Evolutionary conservation across 1,140 invertebrate species (phyloP).

Genomic region (Dryas iulia): DNA sequence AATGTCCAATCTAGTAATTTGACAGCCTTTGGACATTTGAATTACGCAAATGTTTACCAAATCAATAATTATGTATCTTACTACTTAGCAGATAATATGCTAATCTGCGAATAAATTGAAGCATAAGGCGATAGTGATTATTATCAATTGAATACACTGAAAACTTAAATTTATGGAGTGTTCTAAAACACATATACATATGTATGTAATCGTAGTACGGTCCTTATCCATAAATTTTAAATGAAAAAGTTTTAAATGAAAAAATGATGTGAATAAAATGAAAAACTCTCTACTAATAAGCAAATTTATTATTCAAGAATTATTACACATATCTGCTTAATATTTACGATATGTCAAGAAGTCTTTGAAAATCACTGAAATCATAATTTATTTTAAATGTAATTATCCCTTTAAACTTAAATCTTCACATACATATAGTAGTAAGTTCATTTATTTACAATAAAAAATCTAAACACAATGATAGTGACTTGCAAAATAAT

Average conservation of each 20-base stretch:
- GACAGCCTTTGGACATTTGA: neutral
- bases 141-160: neutral
- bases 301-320: conserved; percentile 73
- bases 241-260: neutral
- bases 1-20: neutral
- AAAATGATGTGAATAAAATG: neutral
- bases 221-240: no score
- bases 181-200: no score
- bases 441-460: conserved; percentile 30
- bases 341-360: conserved; percentile 75
- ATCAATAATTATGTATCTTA: conserved; percentile 1
- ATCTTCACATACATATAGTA: conserved; percentile 13
- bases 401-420: neutral
- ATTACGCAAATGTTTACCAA: conserved; percentile 3
- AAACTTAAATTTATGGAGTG: neutral
- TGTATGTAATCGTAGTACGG: neutral
- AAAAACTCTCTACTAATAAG: conserved; percentile 55
- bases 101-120: neutral
- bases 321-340: conserved; percentile 66
- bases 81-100: conserved; percentile 4
- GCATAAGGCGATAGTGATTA: neutral
- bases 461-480: conserved; percentile 18
- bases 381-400: conserved; percentile 19
- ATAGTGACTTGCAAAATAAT: conserved; percentile 28
- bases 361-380: conserved; percentile 52